phyloP scores from a whole-genome alignment of 2,888 invertebrate genomes.

The Dendrolimus houi region DNA sequence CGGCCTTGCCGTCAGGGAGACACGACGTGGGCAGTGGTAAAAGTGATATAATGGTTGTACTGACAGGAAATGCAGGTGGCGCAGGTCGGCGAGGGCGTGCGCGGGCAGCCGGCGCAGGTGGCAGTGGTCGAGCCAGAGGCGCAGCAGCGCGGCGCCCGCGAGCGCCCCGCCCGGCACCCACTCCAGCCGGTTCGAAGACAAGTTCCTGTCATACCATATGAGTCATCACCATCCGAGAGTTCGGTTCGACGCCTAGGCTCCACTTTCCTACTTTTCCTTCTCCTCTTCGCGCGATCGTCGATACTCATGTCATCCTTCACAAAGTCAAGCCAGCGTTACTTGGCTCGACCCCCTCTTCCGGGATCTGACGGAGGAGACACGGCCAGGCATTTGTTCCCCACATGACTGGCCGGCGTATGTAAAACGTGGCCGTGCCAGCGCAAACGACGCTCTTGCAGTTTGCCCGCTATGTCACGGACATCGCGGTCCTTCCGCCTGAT shows the following conservation, averaged over 20 bases:
- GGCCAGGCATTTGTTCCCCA: constrained; percentile 16
- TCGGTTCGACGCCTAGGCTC: too few species aligned
- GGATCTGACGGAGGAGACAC: too few species aligned
- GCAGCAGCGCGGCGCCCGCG: constrained; percentile 72
- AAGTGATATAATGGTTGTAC: constrained; percentile 28
- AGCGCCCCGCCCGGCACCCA: constrained; percentile 81
- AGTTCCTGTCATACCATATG: constrained; percentile 75
- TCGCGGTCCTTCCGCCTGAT: too few species aligned
- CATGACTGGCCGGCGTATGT: neutral
- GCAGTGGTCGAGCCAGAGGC: constrained; percentile 80
- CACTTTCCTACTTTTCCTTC: too few species aligned
- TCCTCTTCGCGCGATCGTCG: too few species aligned
- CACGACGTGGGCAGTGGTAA: neutral
- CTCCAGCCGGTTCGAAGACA: constrained; percentile 85
- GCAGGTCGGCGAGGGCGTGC: constrained; percentile 67
- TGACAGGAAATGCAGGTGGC: constrained; percentile 77
- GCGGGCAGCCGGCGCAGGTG: constrained; percentile 73
- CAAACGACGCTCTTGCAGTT: too few species aligned
- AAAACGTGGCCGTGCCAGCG: too few species aligned
- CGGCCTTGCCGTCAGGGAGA: neutral
- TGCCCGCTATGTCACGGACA: too few species aligned
- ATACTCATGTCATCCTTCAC: too few species aligned
- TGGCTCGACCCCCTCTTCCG: too few species aligned
- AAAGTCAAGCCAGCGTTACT: too few species aligned
- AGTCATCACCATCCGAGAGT: too few species aligned